Base-by-base conservation (phyloP, 2,113 vertebrate genomes). In the Catharus bicknelli region DNA sequence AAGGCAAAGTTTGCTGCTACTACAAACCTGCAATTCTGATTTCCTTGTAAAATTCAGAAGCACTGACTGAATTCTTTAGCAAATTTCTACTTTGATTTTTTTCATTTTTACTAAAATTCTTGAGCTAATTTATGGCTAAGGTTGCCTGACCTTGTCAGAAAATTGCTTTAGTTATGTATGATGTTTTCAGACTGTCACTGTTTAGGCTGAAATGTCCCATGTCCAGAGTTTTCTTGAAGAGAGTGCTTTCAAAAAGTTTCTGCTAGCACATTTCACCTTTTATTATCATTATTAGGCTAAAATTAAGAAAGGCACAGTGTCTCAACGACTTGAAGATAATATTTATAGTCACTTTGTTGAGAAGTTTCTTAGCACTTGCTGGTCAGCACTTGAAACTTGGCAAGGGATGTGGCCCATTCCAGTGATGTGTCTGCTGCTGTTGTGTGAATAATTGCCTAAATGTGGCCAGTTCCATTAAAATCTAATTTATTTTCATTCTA, bases 401-500 rank as follows among this genome's bases (percentile, higher is more conserved):
- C 47, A 64, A 53, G 34, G 13, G 26, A 38, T 1, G 0, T 54
- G 50, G 15, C 43, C 54, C 13, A 1, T 64, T 78, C 38, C 21
- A 45, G 50, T 53, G 53, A 19, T 62, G 10, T 34, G 32, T 53
- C 40, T 16, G 4, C 40, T 63, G 29, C 51, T 59, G 11, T 42
- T 94, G 29, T 26, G 11, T 83, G 79, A 81, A 83, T 83, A 96
- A 75, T 36, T 63, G 40, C 61, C 64, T 55, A n/a, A 75, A 75
- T 45, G 27, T 29, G 45, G n/a, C 40, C 61, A 32, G 27, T 90
- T 81, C 42, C 61, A 54, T 86, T 78, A 51, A 70, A 57, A 22
- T 78, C 69, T n/a, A 55, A 77, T 92, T 95, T 90, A 84, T 84
- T 93, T 73, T 83, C 20, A 18, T 81, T 90, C 76, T 83, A 36